A percentile compares a stretch with the other conserved stretches of the same genome.
Conservation (phyloP, 2,113 vertebrate genomes). For the Ceuthmochares aereus region DNA sequence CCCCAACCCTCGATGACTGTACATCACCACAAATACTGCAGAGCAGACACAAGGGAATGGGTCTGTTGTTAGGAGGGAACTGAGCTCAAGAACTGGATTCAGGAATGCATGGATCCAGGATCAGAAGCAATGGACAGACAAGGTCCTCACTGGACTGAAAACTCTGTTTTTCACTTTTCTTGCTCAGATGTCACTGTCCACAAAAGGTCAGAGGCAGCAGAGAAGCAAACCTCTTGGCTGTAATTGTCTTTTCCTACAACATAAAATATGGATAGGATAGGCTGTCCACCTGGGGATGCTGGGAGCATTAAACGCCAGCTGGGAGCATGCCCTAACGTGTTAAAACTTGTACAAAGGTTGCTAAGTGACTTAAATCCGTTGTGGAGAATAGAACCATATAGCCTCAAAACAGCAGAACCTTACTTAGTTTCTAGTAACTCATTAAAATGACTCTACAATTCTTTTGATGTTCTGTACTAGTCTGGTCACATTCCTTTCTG, state of each 20-base stretch:
- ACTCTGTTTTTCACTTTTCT: neutral
- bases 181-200: neutral
- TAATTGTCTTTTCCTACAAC: neutral
- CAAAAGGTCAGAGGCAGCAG: neutral
- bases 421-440: constrained; percentile 67
- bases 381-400: constrained; percentile 15
- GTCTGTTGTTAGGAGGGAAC: too few relatives aligned
- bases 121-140: too few relatives aligned
- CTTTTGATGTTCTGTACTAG: constrained; percentile 68
- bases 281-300: constrained; percentile 18
- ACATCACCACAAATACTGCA: too few relatives aligned
- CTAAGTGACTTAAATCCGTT: constrained; percentile 64
- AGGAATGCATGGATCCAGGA: too few relatives aligned
- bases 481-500: constrained; percentile 68
- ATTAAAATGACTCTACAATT: constrained; percentile 64
- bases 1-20: too few relatives aligned
- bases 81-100: too few relatives aligned
- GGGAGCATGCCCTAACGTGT: constrained; percentile 6
- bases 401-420: constrained; percentile 50
- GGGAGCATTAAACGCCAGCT: constrained; percentile 3
- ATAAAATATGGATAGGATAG: neutral
- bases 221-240: neutral
- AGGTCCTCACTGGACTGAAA: too few relatives aligned
- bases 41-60: too few relatives aligned
- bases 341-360: constrained; percentile 48